A percentile compares a stretch with the other conserved stretches of the same genome.
These are phyloP conservation scores for Etheostoma perlongum DNA, from an alignment of 2,797 vertebrate species.

Conservation along the genomic window DNA sequence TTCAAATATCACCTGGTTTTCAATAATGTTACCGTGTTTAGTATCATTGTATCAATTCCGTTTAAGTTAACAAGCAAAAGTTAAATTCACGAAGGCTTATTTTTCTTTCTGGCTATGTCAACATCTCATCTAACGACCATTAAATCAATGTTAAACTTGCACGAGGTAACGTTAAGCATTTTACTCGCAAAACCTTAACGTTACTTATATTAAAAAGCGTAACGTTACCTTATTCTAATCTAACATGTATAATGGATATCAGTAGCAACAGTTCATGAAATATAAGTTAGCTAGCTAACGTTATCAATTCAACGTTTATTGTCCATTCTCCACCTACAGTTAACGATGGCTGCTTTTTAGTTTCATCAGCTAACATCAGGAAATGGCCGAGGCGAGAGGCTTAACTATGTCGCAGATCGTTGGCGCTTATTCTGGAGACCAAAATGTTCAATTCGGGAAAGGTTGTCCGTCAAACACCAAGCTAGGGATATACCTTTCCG, in stretches of 20 bases:
- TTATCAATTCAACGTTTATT: neutral
- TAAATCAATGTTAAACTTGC: neutral
- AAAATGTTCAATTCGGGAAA: neutral
- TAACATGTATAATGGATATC: neutral
- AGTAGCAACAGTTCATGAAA: no score
- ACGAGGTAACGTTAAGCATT: neutral
- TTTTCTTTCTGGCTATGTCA: neutral
- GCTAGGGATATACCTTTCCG: slow-evolving; percentile 87
- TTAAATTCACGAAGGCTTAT: neutral
- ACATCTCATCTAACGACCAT: neutral
- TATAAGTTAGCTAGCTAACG: no score
- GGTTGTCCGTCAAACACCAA: fast-evolving
- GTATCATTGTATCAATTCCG: no score
- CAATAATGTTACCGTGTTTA: neutral
- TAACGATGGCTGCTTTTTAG: slow-evolving; percentile 36
- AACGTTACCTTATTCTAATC: neutral
- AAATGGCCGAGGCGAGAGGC: slow-evolving; percentile 74
- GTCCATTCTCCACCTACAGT: slow-evolving; percentile 36
- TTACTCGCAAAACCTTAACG: neutral
- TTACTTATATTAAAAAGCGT: neutral
- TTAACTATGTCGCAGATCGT: slow-evolving; percentile 12
- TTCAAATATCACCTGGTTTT: neutral
- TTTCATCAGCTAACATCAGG: slow-evolving; percentile 57
- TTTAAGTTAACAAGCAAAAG: neutral
- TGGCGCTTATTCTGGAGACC: slow-evolving; percentile 5